Evolutionary conservation across 2,888 invertebrate genomes (phyloP), one percentile per base, ranked within the genome.

Genomic region (Troides aeacus): DNA sequence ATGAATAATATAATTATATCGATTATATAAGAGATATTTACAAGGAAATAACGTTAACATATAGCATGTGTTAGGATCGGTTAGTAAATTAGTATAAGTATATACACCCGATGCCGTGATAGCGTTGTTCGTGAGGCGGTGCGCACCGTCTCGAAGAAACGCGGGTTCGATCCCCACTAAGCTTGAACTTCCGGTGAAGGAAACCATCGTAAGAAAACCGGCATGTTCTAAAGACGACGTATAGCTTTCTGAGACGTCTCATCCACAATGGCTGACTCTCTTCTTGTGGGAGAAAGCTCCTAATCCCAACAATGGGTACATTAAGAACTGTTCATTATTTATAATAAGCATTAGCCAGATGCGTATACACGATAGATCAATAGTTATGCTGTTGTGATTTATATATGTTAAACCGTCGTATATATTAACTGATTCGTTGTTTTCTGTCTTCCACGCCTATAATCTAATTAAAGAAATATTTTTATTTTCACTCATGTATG

Each of bases 291-390:
- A 36, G 36, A 36, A 36, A 8, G 36, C 21, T 21, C 36, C 36
- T 7, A 36, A 8, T 36, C 5, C 36, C 36, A 36, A 36, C 8
- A 36, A 36, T 7, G 36, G 8, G 8, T 8, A 36, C 8, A 7
- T 7, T 7, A 36, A 36, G 6, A 36, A 8, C 36, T 36, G 2
- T 36, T 7, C 36, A 36, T 21, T 21, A 21, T 21, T 21, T 36
- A 36, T 8, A 59, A 61, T 61, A 50, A 56, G 24, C 74, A 75
- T 74, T 74, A 75, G 73, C 78, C 76, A 73, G 75, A 74, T 73
- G 78, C 74, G 78, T 21, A 21, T 21, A 21, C 83, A 81, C 81
- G 82, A 74, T 71, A 72, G 70, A 63, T 24, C 53, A n/a, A 23
- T 63, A 61, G 63, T 63, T 30, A 58, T 36, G 10, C 39, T 60